Evolutionary conservation across 2,797 vertebrate species (phyloP), one percentile per base, ranked within the genome.

Genomic region (Fratercula arctica): DNA sequence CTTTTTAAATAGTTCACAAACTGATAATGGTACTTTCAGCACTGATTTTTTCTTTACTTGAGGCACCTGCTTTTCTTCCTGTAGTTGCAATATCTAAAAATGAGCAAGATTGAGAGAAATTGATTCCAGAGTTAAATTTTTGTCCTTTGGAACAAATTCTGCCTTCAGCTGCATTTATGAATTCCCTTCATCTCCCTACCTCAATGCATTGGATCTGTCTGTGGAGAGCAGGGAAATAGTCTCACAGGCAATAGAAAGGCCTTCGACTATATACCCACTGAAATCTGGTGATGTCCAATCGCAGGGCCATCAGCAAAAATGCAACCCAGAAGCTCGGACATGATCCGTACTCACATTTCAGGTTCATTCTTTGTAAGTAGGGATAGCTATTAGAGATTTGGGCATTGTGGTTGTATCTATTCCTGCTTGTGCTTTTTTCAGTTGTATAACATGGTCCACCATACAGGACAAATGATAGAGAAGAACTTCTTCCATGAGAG

Each of bases 11-110:
- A 68, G n/a, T n/a, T 60, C 10, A 53, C 3, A 73, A 73, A 39
- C 6, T 67, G 16, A 24, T 48, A 74, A 33, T 4, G 1, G 9
- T 51, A 13, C 16, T 85, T 19, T 73, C 3, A 0, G 1, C 15
- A 31, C 15, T 35, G n/a, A 16, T 2, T 57, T 74, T 87, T 81
- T 31, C 45, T 57, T 61, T 57, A 10, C 20, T 12, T 25, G 3
- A 56, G 7, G 13, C 5, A 78, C 8, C 7, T 78, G 20, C 5
- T 37, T 39, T 43, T 77, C n/a, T 53, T 74, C 33, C 45, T 56
- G 6, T 50, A 60, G 33, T 39, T 43, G 8, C 39, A 87, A 21
- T 23, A 73, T 63, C 5, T 48, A 45, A 91, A 92, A 83, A 48
- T 18, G 17, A 17, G 11, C 17, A 67, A 63, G 23, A 84, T 37